These are phyloP conservation scores for Subanguina moxae DNA, from an alignment of 1,140 invertebrate genomes.

Conservation along the genomic window DNA sequence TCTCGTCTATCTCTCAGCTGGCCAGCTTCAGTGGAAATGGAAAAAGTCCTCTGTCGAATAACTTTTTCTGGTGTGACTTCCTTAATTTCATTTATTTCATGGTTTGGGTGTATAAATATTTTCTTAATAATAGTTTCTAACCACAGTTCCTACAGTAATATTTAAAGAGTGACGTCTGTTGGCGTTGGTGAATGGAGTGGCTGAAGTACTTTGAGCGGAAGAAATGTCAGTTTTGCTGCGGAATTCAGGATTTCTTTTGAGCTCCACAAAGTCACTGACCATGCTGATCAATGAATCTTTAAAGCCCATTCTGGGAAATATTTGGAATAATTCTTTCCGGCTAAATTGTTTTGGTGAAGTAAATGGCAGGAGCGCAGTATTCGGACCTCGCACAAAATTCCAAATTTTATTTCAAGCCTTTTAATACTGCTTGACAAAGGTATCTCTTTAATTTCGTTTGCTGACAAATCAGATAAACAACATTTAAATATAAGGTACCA, in stretches of 20 bases:
- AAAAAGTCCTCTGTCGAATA: conserved; percentile 24
- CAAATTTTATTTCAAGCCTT: too few relatives aligned
- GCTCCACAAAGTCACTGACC: conserved; percentile 22
- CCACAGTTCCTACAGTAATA: conserved; percentile 29
- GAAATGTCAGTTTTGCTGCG: conserved; percentile 18
- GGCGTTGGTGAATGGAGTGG: background rate
- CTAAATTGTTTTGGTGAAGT: too few relatives aligned
- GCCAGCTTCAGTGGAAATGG: conserved; percentile 1
- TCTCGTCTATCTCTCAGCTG: background rate
- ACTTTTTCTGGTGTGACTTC: conserved; percentile 14
- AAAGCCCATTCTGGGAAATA: conserved; percentile 22
- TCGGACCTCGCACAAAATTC: too few relatives aligned
- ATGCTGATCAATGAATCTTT: conserved; percentile 23
- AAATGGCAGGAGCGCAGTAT: too few relatives aligned
- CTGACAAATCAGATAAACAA: too few relatives aligned
- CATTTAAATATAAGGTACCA: too few relatives aligned
- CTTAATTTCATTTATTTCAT: too few relatives aligned
- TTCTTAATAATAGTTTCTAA: background rate
- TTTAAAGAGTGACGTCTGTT: conserved; percentile 24
- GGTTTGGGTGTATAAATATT: too few relatives aligned
- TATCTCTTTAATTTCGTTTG: too few relatives aligned
- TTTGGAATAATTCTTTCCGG: too few relatives aligned
- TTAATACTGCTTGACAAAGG: too few relatives aligned
- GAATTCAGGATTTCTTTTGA: conserved; percentile 24
- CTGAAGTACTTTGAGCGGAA: background rate